phyloP scores from a whole-genome alignment of 2,113 vertebrate species.

The Gymnorhina tibicen region DNA sequence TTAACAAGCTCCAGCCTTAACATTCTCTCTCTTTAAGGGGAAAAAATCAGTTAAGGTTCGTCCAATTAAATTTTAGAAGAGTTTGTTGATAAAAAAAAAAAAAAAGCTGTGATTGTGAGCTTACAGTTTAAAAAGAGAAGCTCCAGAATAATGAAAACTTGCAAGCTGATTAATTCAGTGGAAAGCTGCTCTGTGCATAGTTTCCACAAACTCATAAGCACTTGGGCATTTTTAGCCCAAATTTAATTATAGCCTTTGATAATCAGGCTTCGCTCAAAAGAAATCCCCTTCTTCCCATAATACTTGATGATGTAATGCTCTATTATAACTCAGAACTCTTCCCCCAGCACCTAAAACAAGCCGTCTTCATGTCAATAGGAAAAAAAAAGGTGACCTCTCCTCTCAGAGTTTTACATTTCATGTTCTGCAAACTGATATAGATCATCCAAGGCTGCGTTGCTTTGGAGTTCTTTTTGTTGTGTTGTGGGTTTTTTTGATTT shows the following conservation, averaged over 20 bases:
- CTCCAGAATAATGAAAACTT: constrained; percentile 74
- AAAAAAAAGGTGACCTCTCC: constrained; percentile 76
- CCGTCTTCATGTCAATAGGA: constrained; percentile 82
- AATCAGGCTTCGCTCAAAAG: constrained; percentile 85
- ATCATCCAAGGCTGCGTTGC: neutral
- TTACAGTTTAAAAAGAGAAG: constrained; percentile 81
- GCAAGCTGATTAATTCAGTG: constrained; percentile 86
- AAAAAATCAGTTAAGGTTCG: constrained; percentile 76
- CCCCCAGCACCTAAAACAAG: constrained; percentile 42
- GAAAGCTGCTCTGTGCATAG: constrained; percentile 78
- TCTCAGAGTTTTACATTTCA: constrained; percentile 67
- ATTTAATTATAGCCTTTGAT: constrained; percentile 93
- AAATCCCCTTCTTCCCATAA: constrained; percentile 85
- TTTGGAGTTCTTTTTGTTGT: neutral
- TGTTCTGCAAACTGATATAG: constrained; percentile 49
- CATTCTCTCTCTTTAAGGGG: constrained; percentile 67
- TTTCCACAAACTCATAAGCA: constrained; percentile 84
- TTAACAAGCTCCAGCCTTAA: constrained; percentile 78
- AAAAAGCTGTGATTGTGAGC: constrained; percentile 61
- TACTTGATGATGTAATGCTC: constrained; percentile 88
- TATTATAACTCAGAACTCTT: constrained; percentile 77
- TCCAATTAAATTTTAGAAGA: constrained; percentile 83
- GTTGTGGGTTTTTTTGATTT: neutral
- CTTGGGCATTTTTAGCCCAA: constrained; percentile 90
- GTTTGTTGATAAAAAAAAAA: constrained; percentile 65